phyloP scores from a whole-genome alignment of 2,888 invertebrate genomes.

The Siphlonurus alternatus region DNA sequence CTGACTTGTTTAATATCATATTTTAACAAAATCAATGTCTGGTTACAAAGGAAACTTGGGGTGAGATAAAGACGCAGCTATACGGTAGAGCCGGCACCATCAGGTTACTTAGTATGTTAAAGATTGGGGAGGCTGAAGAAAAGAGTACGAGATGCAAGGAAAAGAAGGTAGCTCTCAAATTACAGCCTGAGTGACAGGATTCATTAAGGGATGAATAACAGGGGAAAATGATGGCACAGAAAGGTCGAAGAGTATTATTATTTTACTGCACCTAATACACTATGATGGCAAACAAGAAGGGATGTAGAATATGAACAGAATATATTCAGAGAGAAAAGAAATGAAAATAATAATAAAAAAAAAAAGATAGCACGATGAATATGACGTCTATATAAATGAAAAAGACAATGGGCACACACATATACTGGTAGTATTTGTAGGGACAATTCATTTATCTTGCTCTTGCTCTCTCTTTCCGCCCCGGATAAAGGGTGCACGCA shows the following conservation, averaged over 20 bases:
- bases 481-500: no score
- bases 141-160: not conserved
- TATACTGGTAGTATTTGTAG: no score
- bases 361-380: not conserved
- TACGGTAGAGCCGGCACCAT: no score
- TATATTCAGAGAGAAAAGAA: not conserved
- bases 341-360: not conserved
- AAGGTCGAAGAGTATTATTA: not conserved
- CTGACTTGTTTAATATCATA: no score
- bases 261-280: not conserved
- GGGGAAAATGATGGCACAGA: not conserved
- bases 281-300: not conserved
- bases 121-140: no score
- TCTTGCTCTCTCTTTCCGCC: not conserved
- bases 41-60: no score
- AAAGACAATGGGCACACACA: not conserved
- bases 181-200: not conserved
- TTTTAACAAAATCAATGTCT: no score
- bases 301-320: no score
- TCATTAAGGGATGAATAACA: not conserved
- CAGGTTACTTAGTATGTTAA: no score
- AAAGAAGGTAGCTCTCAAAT: not conserved
- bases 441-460: not conserved
- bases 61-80: no score
- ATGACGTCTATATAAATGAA: not conserved